Evolutionary conservation across 2,888 invertebrate genomes (phyloP).

Genomic region (Scrobipalpa atriplicella): DNA sequence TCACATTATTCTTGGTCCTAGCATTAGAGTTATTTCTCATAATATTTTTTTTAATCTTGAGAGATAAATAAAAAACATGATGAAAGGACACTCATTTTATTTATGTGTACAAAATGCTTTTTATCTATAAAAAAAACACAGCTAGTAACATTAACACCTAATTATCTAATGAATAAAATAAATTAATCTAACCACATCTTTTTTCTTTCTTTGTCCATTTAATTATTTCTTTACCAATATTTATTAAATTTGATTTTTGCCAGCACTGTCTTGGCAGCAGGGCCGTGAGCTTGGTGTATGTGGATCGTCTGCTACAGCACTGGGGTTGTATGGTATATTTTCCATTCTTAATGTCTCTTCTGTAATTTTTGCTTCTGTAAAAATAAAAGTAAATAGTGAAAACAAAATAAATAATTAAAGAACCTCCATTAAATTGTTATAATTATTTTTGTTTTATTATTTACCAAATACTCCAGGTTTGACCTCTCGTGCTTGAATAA

Average conservation of each 20-base stretch:
- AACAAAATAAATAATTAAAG: neutral
- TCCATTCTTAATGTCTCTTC: constrained; percentile 84
- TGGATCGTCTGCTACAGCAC: constrained; percentile 64
- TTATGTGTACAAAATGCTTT: no score
- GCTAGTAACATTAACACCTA: no score
- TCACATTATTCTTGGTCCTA: no score
- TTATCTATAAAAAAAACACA: no score
- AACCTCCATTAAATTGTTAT: neutral
- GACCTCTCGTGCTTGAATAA: constrained; percentile 88
- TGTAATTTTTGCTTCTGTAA: constrained; percentile 84
- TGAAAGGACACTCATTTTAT: no score
- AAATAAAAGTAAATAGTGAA: neutral
- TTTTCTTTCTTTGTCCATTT: neutral
- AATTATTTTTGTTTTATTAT: neutral
- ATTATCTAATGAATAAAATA: no score
- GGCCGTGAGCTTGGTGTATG: neutral
- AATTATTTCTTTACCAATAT: neutral
- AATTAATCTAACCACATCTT: neutral
- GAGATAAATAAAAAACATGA: no score
- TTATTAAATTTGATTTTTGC: constrained; percentile 42
- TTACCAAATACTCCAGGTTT: constrained; percentile 76
- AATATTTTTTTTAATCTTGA: no score
- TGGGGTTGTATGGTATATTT: constrained; percentile 84
- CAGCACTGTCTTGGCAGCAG: constrained; percentile 37
- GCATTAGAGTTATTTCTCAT: no score